These are phyloP conservation scores for Diarsia rubi DNA, from an alignment of 2,888 invertebrate genomes.

Conservation along the genomic window DNA sequence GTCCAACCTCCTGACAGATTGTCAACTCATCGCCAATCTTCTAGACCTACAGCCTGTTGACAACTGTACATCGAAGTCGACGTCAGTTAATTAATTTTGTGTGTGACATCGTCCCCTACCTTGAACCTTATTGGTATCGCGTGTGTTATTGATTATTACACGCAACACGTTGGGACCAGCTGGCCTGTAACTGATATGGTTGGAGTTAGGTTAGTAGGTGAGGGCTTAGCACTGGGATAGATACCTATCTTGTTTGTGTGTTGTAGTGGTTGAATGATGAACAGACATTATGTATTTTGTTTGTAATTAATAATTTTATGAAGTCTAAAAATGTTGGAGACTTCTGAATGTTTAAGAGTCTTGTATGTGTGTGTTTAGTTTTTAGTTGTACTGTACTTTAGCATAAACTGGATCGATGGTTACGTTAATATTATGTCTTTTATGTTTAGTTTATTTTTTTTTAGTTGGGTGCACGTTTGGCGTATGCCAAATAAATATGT, in stretches of 20 bases:
- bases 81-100: conserved; percentile 34
- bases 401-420: too few species aligned
- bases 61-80: conserved; percentile 11
- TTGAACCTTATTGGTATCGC: conserved; percentile 28
- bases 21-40: conserved; percentile 24
- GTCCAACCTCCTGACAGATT: conserved; percentile 26
- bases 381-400: too few species aligned
- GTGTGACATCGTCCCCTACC: conserved; percentile 12
- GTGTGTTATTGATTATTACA: conserved; percentile 29
- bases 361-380: background rate
- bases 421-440: too few species aligned
- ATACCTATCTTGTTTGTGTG: background rate
- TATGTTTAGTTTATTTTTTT: too few species aligned
- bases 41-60: conserved; percentile 34
- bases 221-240: background rate
- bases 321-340: background rate
- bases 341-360: background rate
- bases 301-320: background rate
- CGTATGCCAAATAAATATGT: too few species aligned
- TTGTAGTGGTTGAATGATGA: background rate
- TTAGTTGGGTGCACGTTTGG: too few species aligned
- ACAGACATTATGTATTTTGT: background rate
- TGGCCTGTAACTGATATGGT: conserved; percentile 29
- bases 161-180: conserved; percentile 29
- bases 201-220: conserved; percentile 36